A percentile compares a stretch with the other conserved stretches of the same genome.
These are phyloP conservation scores for Megastigmus dorsalis DNA, from an alignment of 2,888 invertebrate genomes.

Conservation along the genomic window DNA sequence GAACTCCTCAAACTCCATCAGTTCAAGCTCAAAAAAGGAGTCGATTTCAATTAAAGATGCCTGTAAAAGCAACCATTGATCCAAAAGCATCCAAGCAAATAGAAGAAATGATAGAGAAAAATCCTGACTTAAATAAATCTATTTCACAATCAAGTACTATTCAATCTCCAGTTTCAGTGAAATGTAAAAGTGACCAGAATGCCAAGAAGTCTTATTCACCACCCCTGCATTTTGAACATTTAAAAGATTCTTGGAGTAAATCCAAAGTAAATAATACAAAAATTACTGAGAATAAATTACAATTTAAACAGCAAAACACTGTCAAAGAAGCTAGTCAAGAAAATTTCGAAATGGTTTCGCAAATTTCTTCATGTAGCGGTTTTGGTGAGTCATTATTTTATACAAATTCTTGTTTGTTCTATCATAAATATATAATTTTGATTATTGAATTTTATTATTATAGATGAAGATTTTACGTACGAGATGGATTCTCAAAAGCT, in stretches of 20 bases:
- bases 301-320: background rate
- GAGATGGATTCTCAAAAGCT: background rate
- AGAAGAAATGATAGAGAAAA: constrained; percentile 64
- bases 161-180: background rate
- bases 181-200: too few species aligned
- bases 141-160: background rate
- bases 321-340: background rate
- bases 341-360: background rate
- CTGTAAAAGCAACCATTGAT: constrained; percentile 65
- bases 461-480: constrained; percentile 23
- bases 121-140: constrained; percentile 26
- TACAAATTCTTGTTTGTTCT: background rate
- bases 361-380: constrained; percentile 36
- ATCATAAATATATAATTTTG: background rate
- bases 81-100: constrained; percentile 61
- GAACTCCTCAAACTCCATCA: constrained; percentile 21
- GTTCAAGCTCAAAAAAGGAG: constrained; percentile 42
- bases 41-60: constrained; percentile 68
- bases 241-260: constrained; percentile 8
- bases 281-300: background rate
- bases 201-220: too few species aligned
- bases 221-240: too few species aligned
- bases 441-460: constrained; percentile 5
- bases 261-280: background rate
- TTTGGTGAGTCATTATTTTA: constrained; percentile 23